Percentiles rank a stretch among this genome's conserved stretches.
Conservation (phyloP, 2,888 invertebrate genomes). For the Drosophila peninsularis region DNA sequence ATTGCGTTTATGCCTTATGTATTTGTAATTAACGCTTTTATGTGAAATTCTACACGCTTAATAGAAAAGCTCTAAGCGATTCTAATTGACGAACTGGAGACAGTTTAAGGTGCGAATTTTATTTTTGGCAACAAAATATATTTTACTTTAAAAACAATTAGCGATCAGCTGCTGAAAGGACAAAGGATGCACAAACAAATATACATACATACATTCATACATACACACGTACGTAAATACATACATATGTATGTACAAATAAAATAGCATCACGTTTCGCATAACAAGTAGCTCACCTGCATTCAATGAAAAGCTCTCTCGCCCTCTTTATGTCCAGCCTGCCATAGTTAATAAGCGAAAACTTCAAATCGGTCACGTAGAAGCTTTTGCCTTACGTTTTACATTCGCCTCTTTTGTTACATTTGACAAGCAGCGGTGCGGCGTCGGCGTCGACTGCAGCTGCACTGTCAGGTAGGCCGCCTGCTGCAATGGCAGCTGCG, state of each 20-base stretch:
- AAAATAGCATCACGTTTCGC: constrained; percentile 50
- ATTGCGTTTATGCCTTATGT: constrained; percentile 53
- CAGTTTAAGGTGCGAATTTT: constrained; percentile 40
- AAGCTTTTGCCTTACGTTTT: constrained; percentile 53
- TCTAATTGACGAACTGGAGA: constrained; percentile 65
- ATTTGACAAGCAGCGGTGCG: constrained; percentile 33
- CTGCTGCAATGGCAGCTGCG: constrained; percentile 52
- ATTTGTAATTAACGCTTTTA: constrained; percentile 61
- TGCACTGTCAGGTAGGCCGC: constrained; percentile 45
- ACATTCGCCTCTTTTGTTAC: constrained; percentile 40
- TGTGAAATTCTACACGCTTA: constrained; percentile 70
- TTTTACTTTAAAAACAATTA: constrained; percentile 2
- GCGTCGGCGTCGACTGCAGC: constrained; percentile 21
- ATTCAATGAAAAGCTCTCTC: constrained; percentile 51
- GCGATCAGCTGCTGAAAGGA: constrained; percentile 34
- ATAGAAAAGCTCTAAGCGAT: constrained; percentile 57
- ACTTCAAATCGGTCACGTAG: constrained; percentile 69
- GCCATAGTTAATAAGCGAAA: constrained; percentile 29
- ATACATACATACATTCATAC: neutral
- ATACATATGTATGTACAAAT: neutral
- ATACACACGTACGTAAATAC: neutral
- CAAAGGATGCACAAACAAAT: neutral
- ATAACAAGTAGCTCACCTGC: constrained; percentile 52
- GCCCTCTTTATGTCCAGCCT: constrained; percentile 25
- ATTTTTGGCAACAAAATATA: constrained; percentile 1